Base-by-base conservation (phyloP, 1,140 invertebrate genomes). In the Zaprionus davidi region DNA sequence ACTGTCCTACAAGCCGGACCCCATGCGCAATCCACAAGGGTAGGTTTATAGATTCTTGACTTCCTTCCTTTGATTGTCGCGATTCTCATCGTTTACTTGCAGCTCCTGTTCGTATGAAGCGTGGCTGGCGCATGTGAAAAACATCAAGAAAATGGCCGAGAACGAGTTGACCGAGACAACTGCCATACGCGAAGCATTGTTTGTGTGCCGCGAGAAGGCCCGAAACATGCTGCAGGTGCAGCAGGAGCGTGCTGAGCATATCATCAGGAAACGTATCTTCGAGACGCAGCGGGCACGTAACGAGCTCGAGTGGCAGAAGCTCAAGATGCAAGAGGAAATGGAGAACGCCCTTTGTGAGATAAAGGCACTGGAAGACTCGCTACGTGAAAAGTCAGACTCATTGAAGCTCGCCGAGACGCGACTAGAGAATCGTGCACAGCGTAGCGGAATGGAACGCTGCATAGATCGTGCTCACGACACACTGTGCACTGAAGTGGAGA, bases 261-360 rank as follows among this genome's bases (percentile, higher is more conserved):
- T 95, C 66, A 94, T 98, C 79, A 94, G 96, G 4, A 95, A 96
- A 90, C 94, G 97, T 68, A 96, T 98, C 53, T 97, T 98, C 88
- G 97, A 98, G 84, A 97, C 96, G 7, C 95, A 97, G 87, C 94
- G 96, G 78, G 95, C 96, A 3, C 95, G 96, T 70, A 97, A 97
- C 85, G 97, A 98, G 91, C 93, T 98, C 15, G 95, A 97, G 69
- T 98, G 97, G 97, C 97, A 98, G 93, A 96, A 96, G 82, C 93
- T 95, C 69, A 97, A 97, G 96, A 96, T 97, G 93, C 94, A 96
- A 84, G 96, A 96, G 68, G 97, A 98, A 93, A 97, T 98, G 95
- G 96, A 96, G 58, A 95, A 94, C 81, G 93, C 96, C 5, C 92
- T 94, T 13, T 95, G 95, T 70, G 97, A 98, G 93, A 94, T 97